Base-by-base conservation (phyloP, 1,140 invertebrate species). In the Geopemphigus sp. region DNA sequence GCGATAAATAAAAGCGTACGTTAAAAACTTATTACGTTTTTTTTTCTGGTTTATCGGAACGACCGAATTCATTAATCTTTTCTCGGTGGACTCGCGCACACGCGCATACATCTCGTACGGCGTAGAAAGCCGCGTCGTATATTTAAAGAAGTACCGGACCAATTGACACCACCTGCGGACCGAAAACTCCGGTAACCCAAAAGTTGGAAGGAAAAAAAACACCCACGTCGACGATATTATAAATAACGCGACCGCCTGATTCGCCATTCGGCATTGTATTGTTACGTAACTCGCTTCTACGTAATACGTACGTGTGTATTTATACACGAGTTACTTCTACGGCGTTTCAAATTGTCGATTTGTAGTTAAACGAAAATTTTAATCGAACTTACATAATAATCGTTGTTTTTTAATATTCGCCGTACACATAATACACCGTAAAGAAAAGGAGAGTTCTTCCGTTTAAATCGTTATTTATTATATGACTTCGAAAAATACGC, bases 41-140 rank as follows among this genome's bases (percentile, higher is more conserved):
- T 50, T 50, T 50, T 50, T 50, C 12, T 50, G 5, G 5, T 50
- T 32, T 73, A 73, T 72, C 26, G 29, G 32, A 32, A 39, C 29
- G 6, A 22, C 70, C 17, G 53, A 73, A 73, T 73, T 73, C 50
- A 73, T 73, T 73, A 73, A 73, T 73, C 70, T 73, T 73, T 56
- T 50, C 12, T 8, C 6, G 54, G 32, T 14, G 26, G 5, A 54
- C 50, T 15, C 26, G 53, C 47, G 26, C 45, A 32, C 53, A 32
- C 50, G 70, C 56, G 50, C 56, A 26, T 15, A 17, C 24, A 68
- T 68, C 64, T 68, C 22, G n/a, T 66, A 68, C 8, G 17, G 14
- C 14, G 22, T 5, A 73, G 70, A 73, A 73, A 73, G 17, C 29
- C 70, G 24, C 29, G 24, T 56, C 22, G 26, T 73, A 73, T 54